phyloP scores from a whole-genome alignment of 2,888 invertebrate genomes.

The Bombylius discolor region DNA sequence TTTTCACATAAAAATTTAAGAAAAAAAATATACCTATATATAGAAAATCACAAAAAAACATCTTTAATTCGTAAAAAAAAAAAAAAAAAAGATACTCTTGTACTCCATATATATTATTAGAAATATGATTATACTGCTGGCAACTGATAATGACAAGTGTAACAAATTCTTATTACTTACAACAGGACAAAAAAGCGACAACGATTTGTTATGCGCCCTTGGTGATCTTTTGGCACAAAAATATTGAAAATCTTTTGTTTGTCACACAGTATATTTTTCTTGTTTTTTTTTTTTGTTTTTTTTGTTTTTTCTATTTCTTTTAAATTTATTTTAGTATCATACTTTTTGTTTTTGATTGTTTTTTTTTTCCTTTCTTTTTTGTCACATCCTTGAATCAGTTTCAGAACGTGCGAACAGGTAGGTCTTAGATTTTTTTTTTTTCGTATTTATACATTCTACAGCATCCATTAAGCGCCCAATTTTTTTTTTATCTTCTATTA shows the following conservation, averaged over 20 bases:
- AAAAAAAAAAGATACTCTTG: no score
- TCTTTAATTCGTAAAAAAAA: no score
- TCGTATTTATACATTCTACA: neutral
- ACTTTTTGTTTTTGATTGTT: neutral
- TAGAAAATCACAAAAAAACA: no score
- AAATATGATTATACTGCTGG: no score
- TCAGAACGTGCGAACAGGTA: slow-evolving; percentile 11
- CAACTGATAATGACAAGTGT: neutral
- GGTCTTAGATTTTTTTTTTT: slow-evolving; percentile 2
- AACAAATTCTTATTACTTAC: neutral
- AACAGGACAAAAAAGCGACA: neutral
- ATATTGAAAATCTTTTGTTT: neutral
- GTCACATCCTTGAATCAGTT: neutral
- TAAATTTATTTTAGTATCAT: neutral
- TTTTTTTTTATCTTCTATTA: neutral
- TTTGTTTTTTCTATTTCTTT: no score
- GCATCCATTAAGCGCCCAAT: neutral
- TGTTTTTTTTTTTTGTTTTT: no score
- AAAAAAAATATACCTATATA: no score
- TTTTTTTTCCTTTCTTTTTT: neutral
- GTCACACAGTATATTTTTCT: no score
- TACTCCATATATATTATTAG: no score
- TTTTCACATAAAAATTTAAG: no score
- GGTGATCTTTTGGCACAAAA: neutral
- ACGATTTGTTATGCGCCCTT: neutral